Conservation (phyloP, 2,888 invertebrate genomes). For the Trachelus iudaicus region DNA sequence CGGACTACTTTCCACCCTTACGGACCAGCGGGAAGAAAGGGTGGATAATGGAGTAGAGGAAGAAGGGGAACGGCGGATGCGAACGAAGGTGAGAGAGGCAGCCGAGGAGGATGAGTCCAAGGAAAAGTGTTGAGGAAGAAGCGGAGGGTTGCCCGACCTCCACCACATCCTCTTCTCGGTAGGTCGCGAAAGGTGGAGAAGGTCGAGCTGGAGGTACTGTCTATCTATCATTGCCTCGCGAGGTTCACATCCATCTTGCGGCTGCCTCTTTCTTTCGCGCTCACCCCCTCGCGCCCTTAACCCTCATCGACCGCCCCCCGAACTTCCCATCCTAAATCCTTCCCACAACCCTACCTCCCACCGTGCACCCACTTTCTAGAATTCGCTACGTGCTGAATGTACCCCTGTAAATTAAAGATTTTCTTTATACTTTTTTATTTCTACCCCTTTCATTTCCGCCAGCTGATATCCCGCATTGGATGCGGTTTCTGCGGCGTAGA, state of each 20-base stretch:
- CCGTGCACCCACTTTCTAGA: constrained; percentile 8
- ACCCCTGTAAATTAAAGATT: background rate
- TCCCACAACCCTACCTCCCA: constrained; percentile 9
- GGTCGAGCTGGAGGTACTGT: constrained; percentile 24
- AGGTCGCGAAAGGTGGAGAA: constrained; percentile 17
- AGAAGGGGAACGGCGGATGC: constrained; percentile 27
- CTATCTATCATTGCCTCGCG: constrained; percentile 45
- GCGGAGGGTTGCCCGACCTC: background rate
- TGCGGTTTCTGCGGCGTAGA: constrained; percentile 34
- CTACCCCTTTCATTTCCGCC: background rate
- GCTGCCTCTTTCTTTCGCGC: constrained; percentile 22
- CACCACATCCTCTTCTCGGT: background rate
- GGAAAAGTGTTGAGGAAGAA: constrained; percentile 2
- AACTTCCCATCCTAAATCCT: constrained; percentile 15
- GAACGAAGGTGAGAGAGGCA: constrained; percentile 18
- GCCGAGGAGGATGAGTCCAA: constrained; percentile 22
- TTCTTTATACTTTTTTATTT: background rate
- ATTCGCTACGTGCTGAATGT: background rate
- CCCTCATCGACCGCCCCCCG: background rate
- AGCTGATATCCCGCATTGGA: constrained; percentile 36
- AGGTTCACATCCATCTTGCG: constrained; percentile 33
- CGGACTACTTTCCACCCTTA: background rate
- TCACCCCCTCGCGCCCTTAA: constrained; percentile 12
- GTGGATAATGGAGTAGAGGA: constrained; percentile 27
- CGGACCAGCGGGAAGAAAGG: background rate